phyloP scores from a whole-genome alignment of 2,888 invertebrate genomes.

The Polylopha cassiicola region DNA sequence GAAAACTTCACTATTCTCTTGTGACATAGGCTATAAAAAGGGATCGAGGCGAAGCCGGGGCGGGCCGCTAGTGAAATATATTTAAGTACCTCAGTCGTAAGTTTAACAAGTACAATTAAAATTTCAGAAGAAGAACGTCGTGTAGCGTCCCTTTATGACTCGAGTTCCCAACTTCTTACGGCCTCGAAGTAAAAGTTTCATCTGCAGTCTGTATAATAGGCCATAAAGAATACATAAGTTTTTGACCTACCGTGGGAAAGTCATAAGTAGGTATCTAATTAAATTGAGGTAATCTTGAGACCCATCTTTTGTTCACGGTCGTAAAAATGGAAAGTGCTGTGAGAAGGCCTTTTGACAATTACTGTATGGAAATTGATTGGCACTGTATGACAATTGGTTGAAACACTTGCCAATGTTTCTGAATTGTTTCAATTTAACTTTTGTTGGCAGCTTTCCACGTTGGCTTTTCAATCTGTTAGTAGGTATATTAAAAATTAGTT shows the following conservation, averaged over 20 bases:
- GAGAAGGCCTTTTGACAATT: conserved; percentile 6
- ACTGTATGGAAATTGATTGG: conserved; percentile 8
- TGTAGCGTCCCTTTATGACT: conserved; percentile 13
- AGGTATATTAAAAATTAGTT: too few species aligned
- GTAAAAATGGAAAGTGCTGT: conserved; percentile 20
- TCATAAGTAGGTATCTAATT: conserved; percentile 19
- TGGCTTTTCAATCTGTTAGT: too few species aligned
- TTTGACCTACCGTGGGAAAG: conserved; percentile 21
- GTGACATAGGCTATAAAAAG: too few species aligned
- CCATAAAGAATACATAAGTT: conserved; percentile 16
- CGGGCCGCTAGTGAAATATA: too few species aligned
- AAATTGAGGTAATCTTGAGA: conserved; percentile 15
- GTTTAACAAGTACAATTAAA: too few species aligned
- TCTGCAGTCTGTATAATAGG: conserved; percentile 12
- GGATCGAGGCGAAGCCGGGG: too few species aligned
- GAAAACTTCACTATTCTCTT: too few species aligned
- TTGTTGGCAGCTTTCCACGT: too few species aligned
- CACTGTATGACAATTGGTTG: background rate
- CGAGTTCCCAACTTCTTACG: conserved; percentile 12
- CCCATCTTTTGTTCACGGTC: conserved; percentile 15
- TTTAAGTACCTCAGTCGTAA: too few species aligned
- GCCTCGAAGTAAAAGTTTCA: conserved; percentile 17
- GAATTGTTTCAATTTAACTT: too few species aligned
- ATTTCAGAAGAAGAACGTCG: conserved; percentile 6
- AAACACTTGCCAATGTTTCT: too few species aligned